Percentiles rank a stretch among this genome's conserved stretches.
Evolutionary conservation across 2,888 invertebrate species (phyloP).

Genomic region (Tineola bisselliella): DNA sequence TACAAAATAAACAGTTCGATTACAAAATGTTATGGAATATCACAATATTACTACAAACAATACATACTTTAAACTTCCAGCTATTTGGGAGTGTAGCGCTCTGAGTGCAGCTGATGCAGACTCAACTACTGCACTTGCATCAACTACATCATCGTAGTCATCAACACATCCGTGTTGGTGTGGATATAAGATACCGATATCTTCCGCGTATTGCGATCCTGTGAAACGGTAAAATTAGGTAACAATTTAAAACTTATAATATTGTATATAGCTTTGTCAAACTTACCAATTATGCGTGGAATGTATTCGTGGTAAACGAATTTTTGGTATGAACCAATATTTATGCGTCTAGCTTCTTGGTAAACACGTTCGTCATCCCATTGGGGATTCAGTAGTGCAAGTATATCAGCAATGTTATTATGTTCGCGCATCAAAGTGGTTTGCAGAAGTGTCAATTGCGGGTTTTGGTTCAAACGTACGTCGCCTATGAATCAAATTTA

Average conservation of each 20-base stretch:
- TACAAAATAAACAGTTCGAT: conserved; percentile 24
- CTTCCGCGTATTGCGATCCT: conserved; percentile 50
- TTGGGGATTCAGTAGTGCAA: conserved; percentile 69
- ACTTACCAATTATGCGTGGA: conserved; percentile 67
- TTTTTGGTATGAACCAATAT: conserved; percentile 69
- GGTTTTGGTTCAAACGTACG: conserved; percentile 68
- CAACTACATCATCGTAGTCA: conserved; percentile 64
- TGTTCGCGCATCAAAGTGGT: conserved; percentile 70
- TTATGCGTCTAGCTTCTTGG: conserved; percentile 71
- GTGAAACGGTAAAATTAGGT: not conserved
- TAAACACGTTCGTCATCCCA: conserved; percentile 72
- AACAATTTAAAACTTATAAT: not conserved
- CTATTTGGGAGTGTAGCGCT: conserved; percentile 70
- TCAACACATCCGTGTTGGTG: conserved; percentile 54
- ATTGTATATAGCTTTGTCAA: not conserved
- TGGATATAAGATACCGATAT: conserved; percentile 59
- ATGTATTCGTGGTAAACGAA: conserved; percentile 74
- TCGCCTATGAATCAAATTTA: conserved; percentile 49
- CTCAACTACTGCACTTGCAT: conserved; percentile 67
- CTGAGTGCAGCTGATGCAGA: conserved; percentile 70
- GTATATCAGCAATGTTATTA: conserved; percentile 66
- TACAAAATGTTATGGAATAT: not conserved
- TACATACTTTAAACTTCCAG: conserved; percentile 67
- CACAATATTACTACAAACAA: not conserved
- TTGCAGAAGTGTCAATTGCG: conserved; percentile 69